phyloP scores from a whole-genome alignment of 1,140 invertebrate genomes.

The Trachymyrmex cornetzi region DNA sequence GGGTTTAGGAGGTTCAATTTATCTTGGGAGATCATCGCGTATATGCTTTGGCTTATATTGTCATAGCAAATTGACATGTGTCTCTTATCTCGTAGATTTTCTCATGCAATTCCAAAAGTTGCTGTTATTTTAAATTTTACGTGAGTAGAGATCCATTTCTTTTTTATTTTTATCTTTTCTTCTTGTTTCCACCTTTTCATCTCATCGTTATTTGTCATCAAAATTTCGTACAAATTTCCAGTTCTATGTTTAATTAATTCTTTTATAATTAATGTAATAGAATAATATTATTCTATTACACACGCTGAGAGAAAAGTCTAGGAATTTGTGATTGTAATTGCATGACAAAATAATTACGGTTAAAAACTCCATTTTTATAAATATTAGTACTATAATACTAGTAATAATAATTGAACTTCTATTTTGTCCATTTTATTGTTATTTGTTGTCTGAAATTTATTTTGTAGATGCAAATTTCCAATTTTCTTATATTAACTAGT shows the following conservation, averaged over 20 bases:
- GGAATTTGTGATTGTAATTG: too few relatives aligned
- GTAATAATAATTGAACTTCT: too few relatives aligned
- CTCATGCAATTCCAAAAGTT: not conserved
- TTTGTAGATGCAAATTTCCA: too few relatives aligned
- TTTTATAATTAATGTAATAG: not conserved
- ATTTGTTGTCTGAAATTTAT: too few relatives aligned
- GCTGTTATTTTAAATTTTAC: not conserved
- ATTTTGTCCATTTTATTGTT: too few relatives aligned
- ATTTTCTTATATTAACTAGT: too few relatives aligned
- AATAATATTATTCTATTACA: too few relatives aligned
- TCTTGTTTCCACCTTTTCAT: not conserved
- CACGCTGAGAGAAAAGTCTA: too few relatives aligned
- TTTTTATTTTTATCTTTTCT: not conserved
- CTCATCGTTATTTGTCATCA: not conserved
- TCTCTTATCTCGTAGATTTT: not conserved
- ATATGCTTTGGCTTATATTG: not conserved
- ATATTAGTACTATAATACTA: too few relatives aligned
- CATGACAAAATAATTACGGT: too few relatives aligned
- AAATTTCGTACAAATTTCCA: not conserved
- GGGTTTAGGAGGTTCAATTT: not conserved
- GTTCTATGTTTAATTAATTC: not conserved
- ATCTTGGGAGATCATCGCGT: not conserved
- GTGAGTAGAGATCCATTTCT: not conserved
- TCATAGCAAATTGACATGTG: not conserved
- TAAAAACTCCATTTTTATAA: too few relatives aligned